Percentiles rank a stretch among this genome's conserved stretches.
These are phyloP conservation scores for Bufo gargarizans DNA, from an alignment of 2,113 vertebrate genomes.

Conservation along the genomic window DNA sequence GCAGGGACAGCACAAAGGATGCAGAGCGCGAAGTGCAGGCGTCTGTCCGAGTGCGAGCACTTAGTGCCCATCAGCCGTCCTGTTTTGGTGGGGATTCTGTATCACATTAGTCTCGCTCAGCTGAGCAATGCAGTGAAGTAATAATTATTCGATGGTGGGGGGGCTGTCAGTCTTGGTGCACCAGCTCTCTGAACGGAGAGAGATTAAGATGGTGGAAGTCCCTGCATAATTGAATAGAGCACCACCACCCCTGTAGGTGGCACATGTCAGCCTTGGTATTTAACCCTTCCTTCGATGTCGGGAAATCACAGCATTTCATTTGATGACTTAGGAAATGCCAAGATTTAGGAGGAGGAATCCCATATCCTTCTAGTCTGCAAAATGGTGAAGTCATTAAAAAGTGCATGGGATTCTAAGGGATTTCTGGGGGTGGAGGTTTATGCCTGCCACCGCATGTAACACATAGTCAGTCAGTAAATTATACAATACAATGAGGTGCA, in stretches of 20 bases:
- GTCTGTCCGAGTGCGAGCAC: conserved; percentile 61
- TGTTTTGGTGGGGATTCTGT: conserved; percentile 68
- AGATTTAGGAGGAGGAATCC: neutral
- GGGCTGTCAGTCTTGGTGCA: conserved; percentile 62
- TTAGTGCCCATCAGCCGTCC: conserved; percentile 76
- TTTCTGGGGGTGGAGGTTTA: neutral
- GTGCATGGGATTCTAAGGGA: neutral
- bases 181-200: conserved; percentile 69
- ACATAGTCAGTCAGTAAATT: neutral
- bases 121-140: conserved; percentile 60
- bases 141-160: conserved; percentile 63
- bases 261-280: conserved; percentile 53
- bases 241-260: conserved; percentile 60
- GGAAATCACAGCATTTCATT: neutral
- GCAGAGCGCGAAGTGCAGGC: conserved; percentile 7
- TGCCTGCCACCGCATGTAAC: neutral
- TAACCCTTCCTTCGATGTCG: conserved; percentile 28
- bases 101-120: conserved; percentile 72
- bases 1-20: conserved; percentile 62
- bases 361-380: neutral
- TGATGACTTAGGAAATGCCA: neutral
- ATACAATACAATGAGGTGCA: neutral
- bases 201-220: conserved; percentile 80
- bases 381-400: neutral
- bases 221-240: conserved; percentile 72